Evolutionary conservation across 2,797 vertebrate genomes (phyloP).

Genomic region (Tolypeutes matacus): DNA sequence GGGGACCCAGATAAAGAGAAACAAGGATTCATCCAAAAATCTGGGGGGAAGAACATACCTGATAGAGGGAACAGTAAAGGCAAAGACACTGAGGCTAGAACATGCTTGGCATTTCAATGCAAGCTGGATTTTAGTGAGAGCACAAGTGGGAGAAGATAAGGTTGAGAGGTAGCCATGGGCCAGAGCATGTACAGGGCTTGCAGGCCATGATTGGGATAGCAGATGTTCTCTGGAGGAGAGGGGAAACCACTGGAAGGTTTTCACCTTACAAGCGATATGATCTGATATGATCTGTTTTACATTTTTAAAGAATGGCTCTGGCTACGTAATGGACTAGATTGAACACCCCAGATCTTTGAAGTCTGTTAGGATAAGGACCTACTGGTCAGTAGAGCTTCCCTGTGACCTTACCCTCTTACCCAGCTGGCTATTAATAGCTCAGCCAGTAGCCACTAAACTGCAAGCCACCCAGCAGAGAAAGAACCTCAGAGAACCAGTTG

Average conservation of each 20-base stretch:
- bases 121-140: background rate
- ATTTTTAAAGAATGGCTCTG: background rate
- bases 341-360: background rate
- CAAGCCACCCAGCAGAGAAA: background rate
- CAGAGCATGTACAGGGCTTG: background rate
- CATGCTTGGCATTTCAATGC: background rate
- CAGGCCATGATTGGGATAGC: background rate
- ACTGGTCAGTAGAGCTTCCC: background rate
- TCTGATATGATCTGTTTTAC: background rate
- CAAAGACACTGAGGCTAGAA: background rate
- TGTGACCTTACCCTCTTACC: background rate
- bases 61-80: background rate
- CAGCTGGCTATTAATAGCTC: background rate
- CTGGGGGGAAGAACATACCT: background rate
- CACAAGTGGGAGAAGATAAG: background rate
- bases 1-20: background rate
- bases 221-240: background rate
- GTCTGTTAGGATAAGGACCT: background rate
- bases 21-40: background rate
- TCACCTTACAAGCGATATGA: background rate
- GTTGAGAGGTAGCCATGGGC: background rate
- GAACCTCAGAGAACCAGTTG: background rate
- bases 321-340: background rate
- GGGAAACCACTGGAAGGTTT: background rate
- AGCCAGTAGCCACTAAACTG: background rate